A percentile compares a stretch with the other conserved stretches of the same genome.
These are phyloP conservation scores for Corynorhinus townsendii DNA, from an alignment of 2,113 vertebrate species.

Conservation along the genomic window DNA sequence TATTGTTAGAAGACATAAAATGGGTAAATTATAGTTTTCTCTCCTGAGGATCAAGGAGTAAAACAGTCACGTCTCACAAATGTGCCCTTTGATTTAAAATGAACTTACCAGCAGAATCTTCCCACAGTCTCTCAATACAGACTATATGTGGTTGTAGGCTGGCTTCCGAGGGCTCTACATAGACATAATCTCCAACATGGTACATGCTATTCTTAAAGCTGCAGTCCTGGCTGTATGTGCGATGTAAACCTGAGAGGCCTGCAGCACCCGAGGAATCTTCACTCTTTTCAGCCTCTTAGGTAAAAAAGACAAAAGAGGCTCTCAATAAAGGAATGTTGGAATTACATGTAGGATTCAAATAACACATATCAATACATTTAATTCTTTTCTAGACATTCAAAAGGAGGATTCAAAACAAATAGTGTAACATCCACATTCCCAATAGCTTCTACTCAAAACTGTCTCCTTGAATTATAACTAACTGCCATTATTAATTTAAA, in stretches of 20 bases:
- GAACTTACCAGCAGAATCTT: slow-evolving; percentile 92
- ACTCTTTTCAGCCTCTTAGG: slow-evolving; percentile 95
- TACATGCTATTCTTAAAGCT: slow-evolving; percentile 99
- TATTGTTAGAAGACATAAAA: not conserved
- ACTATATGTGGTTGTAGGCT: slow-evolving; percentile 97
- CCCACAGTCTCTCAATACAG: slow-evolving; percentile 97
- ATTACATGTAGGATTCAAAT: not conserved
- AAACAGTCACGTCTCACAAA: not conserved
- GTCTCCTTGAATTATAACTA: slow-evolving; percentile 8
- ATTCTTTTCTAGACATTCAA: not conserved
- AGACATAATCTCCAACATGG: slow-evolving; percentile 97
- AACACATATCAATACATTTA: not conserved
- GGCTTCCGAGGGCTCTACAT: slow-evolving; percentile 94
- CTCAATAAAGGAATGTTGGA: not conserved
- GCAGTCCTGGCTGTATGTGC: slow-evolving; percentile 98
- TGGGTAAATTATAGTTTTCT: slow-evolving; percentile 29
- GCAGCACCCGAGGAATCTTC: slow-evolving; percentile 89
- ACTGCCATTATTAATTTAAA: not conserved
- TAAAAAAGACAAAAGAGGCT: slow-evolving; percentile 26
- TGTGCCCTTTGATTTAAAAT: not conserved
- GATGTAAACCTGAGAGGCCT: slow-evolving; percentile 89
- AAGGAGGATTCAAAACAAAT: slow-evolving; percentile 5
- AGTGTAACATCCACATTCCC: not conserved
- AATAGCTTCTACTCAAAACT: not conserved
- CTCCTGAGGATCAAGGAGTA: not conserved